Evolutionary conservation across 2,797 vertebrate species (phyloP), one percentile per base, ranked within the genome.

Genomic region (Enoplosus armatus): DNA sequence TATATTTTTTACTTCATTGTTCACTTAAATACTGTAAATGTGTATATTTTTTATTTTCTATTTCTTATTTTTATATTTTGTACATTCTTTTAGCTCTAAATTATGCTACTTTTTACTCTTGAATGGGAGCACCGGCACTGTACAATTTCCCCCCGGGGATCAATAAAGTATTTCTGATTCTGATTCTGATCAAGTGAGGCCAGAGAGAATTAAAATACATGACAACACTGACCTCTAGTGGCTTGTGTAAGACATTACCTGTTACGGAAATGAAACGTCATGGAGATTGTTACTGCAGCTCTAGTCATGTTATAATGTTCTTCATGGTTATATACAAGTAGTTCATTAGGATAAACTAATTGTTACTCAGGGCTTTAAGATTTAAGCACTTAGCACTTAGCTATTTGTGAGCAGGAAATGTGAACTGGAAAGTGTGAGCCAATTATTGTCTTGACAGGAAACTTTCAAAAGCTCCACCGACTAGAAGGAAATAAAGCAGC

Each of bases 191-290:
- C 11, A 26, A 29, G 2, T 2, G 20, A 26, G 9, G 20, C 3
- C 31, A 54, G 0, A 47, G 4, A n/a, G 26, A 55, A 41, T 10
- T 14, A 6, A 26, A 63, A 33, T 26, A n/a, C 18, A 71, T 10
- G 6, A 35, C 22, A 72, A 71, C 26, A 43, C n/a, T 74, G 61
- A 3, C 55, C 27, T 73, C 84, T 86, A 3, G 62, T 78, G 79
- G 20, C 55, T 33, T 0, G 43, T 15, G 2, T 60, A 1, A 53
- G 16, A 33, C 14, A 59, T 31, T 33, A 16, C n/a, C 2, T 56
- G 33, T 50, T 62, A 5, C 14, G 5, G 12, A 35, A 24, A 69
- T 0, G 6, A 35, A 15, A 14, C 5, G 26, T 39, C 31, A 58
- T 20, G 31, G 9, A 22, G 2, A 56, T 29, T 20, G 26, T 4